Conservation (phyloP, 2,797 vertebrate species). For the Hybognathus amarus region DNA sequence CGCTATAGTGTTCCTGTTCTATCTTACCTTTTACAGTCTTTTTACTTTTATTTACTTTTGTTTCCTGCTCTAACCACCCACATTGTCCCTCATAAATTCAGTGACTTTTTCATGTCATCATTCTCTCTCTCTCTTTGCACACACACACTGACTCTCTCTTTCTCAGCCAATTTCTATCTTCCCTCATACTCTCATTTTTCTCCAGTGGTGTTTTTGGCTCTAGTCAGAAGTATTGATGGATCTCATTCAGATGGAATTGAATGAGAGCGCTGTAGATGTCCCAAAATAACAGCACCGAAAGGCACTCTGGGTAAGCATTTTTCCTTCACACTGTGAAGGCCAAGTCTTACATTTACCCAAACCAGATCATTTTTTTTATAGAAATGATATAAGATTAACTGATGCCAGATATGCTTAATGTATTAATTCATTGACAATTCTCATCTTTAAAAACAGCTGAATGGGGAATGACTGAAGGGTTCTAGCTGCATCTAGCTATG, state of each 20-base stretch:
- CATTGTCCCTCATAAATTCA: conserved; percentile 32
- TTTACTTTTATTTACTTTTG: conserved; percentile 19
- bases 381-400: conserved; percentile 3
- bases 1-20: conserved; percentile 6
- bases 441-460: conserved; percentile 28
- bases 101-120: conserved; percentile 18
- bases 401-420: conserved; percentile 32
- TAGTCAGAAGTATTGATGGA: conserved; percentile 52
- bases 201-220: conserved; percentile 56
- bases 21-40: neutral
- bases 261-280: conserved; percentile 41
- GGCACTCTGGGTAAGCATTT: conserved; percentile 40
- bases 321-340: conserved; percentile 17
- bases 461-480: conserved; percentile 28
- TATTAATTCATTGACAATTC: conserved; percentile 19
- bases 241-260: conserved; percentile 51
- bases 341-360: conserved; percentile 31
- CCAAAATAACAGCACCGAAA: conserved; percentile 47
- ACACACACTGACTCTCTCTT: neutral
- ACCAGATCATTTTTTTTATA: conserved; percentile 35
- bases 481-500: conserved; percentile 30
- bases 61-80: conserved; percentile 11
- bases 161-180: conserved; percentile 35
- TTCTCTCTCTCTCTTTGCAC: neutral
- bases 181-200: conserved; percentile 21